Conservation (phyloP, 2,888 invertebrate genomes). For the Mayetiola destructor region DNA sequence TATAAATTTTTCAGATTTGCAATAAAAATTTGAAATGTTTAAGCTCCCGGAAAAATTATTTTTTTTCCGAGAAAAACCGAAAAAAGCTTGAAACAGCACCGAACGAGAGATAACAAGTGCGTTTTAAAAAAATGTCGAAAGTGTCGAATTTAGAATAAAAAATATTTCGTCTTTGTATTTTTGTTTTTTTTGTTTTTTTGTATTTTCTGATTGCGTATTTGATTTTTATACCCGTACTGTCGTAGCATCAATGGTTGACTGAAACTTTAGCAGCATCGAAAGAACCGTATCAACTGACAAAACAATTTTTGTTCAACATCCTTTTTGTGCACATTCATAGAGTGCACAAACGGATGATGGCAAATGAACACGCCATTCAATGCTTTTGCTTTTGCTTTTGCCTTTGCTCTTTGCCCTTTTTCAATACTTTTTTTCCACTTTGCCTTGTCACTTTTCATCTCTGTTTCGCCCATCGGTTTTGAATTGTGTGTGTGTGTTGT, state of each 20-base stretch:
- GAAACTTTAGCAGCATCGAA: conserved; percentile 1
- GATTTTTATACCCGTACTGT: conserved; percentile 6
- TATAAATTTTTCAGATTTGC: too few relatives aligned
- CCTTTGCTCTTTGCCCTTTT: neutral
- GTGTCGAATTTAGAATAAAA: neutral
- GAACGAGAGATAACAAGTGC: neutral
- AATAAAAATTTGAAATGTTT: too few relatives aligned
- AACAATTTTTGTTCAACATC: neutral
- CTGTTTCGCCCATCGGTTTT: too few relatives aligned
- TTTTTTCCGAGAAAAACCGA: neutral
- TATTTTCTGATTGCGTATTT: too few relatives aligned
- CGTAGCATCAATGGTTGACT: conserved; percentile 7
- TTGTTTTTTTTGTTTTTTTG: neutral
- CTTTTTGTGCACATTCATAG: neutral
- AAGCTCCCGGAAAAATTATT: neutral
- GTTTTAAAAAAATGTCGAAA: neutral
- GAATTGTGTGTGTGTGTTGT: too few relatives aligned
- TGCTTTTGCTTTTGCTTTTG: neutral
- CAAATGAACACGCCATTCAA: neutral
- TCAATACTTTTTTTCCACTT: neutral
- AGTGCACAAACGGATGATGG: neutral
- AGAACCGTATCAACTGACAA: neutral
- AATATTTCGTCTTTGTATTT: neutral
- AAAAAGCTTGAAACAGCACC: neutral
- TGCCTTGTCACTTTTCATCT: neutral